Evolutionary conservation across 2,888 invertebrate species (phyloP).

Genomic region (Encarsia formosa): DNA sequence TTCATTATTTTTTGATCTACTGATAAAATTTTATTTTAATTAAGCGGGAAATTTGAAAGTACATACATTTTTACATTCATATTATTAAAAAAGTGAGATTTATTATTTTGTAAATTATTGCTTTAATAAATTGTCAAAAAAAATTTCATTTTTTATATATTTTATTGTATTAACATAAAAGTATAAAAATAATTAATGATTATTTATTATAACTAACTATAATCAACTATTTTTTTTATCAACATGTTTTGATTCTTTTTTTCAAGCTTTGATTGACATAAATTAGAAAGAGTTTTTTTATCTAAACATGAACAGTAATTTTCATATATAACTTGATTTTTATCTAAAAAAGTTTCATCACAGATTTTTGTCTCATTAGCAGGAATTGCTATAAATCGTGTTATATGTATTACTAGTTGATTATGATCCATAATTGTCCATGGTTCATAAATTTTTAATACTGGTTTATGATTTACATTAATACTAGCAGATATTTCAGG

Average conservation of each 20-base stretch:
- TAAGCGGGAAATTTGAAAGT: too few species aligned
- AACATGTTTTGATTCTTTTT: background rate
- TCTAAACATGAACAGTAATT: constrained; percentile 18
- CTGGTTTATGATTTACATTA: constrained; percentile 18
- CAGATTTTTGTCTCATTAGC: background rate
- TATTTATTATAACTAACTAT: background rate
- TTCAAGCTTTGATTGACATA: constrained; percentile 18
- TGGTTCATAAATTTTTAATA: constrained; percentile 24
- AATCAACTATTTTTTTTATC: constrained; percentile 7
- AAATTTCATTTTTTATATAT: too few species aligned
- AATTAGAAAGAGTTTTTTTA: constrained; percentile 9
- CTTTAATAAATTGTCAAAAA: too few species aligned
- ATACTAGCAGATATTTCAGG: constrained; percentile 19
- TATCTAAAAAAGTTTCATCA: background rate
- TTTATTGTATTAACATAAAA: background rate
- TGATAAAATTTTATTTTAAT: too few species aligned
- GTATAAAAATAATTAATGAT: background rate
- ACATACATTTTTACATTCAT: too few species aligned
- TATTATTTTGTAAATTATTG: too few species aligned
- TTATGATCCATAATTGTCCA: constrained; percentile 18
- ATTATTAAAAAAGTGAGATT: too few species aligned
- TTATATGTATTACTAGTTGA: constrained; percentile 16
- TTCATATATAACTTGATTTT: constrained; percentile 5
- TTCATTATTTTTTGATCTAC: too few species aligned
- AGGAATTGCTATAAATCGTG: constrained; percentile 20